Conservation (phyloP, 2,888 invertebrate genomes). For the Notodonta dromedarius region DNA sequence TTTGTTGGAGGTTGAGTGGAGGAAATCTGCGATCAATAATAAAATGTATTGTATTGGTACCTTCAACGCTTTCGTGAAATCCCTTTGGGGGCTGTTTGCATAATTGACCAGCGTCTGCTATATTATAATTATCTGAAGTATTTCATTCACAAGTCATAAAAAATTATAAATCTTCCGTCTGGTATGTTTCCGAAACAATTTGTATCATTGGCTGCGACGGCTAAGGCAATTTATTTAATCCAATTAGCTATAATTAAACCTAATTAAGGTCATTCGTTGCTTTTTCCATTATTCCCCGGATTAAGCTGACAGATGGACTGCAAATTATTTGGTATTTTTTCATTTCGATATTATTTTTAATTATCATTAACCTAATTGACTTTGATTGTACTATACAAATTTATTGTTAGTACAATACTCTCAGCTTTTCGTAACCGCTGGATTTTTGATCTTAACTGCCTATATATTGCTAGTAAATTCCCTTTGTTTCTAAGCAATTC, state of each 20-base stretch:
- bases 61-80: no score
- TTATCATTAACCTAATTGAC: background rate
- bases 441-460: no score
- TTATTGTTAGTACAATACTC: no score
- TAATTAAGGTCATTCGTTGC: background rate
- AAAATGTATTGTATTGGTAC: no score
- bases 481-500: no score
- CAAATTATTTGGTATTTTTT: background rate
- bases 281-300: background rate
- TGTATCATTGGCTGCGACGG: background rate
- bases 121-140: background rate
- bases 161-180: background rate
- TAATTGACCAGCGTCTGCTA: no score
- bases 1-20: no score
- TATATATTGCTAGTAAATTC: no score
- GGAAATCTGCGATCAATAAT: no score
- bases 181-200: background rate
- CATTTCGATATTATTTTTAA: background rate
- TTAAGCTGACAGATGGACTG: background rate
- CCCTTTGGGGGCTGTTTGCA: no score
- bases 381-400: no score
- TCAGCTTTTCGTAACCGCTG: no score
- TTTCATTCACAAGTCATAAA: background rate
- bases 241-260: slow-evolving; percentile 2
- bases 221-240: background rate